Evolutionary conservation across 2,797 vertebrate genomes (phyloP), one percentile per base, ranked within the genome.

Genomic region (Jordanella pulchra): DNA sequence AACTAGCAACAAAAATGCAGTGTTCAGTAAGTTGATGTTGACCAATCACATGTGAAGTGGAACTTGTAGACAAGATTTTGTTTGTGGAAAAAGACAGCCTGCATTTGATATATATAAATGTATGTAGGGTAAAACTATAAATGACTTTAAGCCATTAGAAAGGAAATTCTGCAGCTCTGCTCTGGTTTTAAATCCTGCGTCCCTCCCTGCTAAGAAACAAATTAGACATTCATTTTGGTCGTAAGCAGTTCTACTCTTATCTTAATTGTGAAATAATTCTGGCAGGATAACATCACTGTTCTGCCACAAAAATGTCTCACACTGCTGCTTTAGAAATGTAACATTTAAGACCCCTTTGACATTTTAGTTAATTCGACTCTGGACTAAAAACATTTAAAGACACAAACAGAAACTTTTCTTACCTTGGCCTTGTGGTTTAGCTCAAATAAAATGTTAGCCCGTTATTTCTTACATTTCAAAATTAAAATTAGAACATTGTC

Each of bases 121-220:
- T 11, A n/a, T 53, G 4, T 53, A 50, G n/a, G 7, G 21, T n/a
- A 53, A 23, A 53, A n/a, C 47, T 51, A 2, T n/a, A 51, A 51
- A 51, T n/a, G 23, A 54, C 25, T n/a, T 27, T 3, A 54, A 54
- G n/a, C 3, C 13, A 1, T 54, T 1, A n/a, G 12, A 25, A n/a
- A 12, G 5, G n/a, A 54, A 54, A 54, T 4, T 54, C 11, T 4
- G 25, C 11, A 18, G 7, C 30, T 58, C 6, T 15, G 4, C 53
- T 56, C 14, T 30, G 4, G 27, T 1, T 56, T 27, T 15, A 27
- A 4, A 13, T 28, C 14, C 27, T 15, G 54, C 27, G 12, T 15
- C 54, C 54, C 14, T 55, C 18, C 0, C 71, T 68, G 75, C 79
- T 77, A 51, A 60, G 21, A 60, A 63, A 17, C 56, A 48, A 45